Percentiles rank a stretch among this genome's conserved stretches.
These are phyloP conservation scores for Lordiphosa mommai DNA, from an alignment of 1,140 invertebrate species.

Conservation along the genomic window DNA sequence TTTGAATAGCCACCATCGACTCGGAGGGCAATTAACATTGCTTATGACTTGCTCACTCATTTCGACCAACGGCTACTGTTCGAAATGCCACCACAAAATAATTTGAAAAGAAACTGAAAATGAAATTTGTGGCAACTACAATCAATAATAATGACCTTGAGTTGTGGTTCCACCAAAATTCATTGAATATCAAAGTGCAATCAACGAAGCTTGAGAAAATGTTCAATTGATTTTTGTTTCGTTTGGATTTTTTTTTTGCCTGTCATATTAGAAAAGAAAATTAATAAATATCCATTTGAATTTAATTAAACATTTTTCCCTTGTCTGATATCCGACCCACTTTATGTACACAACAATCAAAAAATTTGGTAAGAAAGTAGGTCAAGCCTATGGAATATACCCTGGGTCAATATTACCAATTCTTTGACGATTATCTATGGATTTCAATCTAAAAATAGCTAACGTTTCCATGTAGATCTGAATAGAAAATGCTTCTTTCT, in stretches of 20 bases:
- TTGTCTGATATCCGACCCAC: conserved; percentile 12
- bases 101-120: conserved; percentile 1
- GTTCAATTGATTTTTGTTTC: conserved; percentile 2
- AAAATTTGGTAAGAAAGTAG: not conserved
- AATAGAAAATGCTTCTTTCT: too few relatives aligned
- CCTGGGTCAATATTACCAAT: not conserved
- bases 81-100: not conserved
- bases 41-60: conserved; percentile 22
- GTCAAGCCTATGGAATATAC: not conserved
- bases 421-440: not conserved
- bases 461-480: too few relatives aligned
- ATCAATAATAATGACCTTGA: conserved; percentile 46
- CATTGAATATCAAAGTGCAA: conserved; percentile 38
- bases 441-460: too few relatives aligned
- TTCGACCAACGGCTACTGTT: not conserved
- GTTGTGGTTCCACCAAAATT: conserved; percentile 35
- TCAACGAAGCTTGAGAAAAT: conserved; percentile 21
- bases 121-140: conserved; percentile 1
- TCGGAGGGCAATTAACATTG: conserved; percentile 37
- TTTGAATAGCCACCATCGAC: conserved; percentile 19
- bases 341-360: not conserved
- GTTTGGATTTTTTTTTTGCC: too few relatives aligned
- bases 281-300: not conserved
- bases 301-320: conserved; percentile 9
- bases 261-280: conserved; percentile 10